These are phyloP conservation scores for Graptemys geographica DNA, from an alignment of 2,797 vertebrate species.

Conservation along the genomic window DNA sequence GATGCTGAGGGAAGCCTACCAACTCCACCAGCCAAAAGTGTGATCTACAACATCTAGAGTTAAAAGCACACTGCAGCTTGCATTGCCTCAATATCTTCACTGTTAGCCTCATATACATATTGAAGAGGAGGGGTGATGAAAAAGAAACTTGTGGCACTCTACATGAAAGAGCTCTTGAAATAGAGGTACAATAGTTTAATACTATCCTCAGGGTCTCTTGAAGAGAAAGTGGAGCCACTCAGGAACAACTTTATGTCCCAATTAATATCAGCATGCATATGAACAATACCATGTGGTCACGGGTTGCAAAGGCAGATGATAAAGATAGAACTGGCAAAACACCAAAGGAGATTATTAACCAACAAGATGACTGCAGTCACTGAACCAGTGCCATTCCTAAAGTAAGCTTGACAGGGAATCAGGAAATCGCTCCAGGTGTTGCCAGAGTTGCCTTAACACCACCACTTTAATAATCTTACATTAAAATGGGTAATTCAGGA, in stretches of 20 bases:
- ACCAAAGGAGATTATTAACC: background rate
- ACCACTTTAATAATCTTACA: background rate
- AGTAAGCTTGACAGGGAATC: background rate
- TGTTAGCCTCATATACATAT: background rate
- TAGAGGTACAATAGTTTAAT: background rate
- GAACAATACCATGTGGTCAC: background rate
- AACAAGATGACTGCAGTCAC: fast-evolving
- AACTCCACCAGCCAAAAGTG: background rate
- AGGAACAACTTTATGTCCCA: background rate
- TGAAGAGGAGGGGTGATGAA: background rate
- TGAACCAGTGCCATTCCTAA: background rate
- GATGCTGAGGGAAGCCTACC: background rate
- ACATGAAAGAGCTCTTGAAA: background rate
- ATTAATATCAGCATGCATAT: background rate
- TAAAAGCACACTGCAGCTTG: background rate
- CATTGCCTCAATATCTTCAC: background rate
- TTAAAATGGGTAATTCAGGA: background rate
- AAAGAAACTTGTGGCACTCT: background rate
- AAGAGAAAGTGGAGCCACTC: background rate
- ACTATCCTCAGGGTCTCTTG: background rate
- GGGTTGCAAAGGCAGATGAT: background rate
- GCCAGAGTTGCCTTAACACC: background rate
- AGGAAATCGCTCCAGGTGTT: background rate
- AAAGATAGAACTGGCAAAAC: background rate
- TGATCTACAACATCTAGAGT: background rate